Conservation (phyloP, 2,113 vertebrate species). For the Cyprinodon tularosa region DNA sequence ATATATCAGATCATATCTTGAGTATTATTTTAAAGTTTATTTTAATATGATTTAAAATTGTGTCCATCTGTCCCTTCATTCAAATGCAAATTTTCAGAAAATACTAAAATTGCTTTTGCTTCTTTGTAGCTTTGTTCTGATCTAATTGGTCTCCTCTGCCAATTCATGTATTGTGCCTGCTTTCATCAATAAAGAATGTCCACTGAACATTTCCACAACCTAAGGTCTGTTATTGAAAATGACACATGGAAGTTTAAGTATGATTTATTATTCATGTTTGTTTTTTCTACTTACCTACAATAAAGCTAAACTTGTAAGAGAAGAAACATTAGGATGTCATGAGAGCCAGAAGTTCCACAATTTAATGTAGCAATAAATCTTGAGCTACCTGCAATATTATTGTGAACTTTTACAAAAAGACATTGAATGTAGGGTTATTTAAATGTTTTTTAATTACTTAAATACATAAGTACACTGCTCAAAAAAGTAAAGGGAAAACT, state of each 20-base stretch:
- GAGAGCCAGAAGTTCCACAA: background rate
- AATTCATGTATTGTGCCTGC: background rate
- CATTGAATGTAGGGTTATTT: too few species aligned
- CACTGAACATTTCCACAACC: background rate
- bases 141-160: background rate
- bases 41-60: background rate
- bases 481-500: too few species aligned
- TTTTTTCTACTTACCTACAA: background rate
- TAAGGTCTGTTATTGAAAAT: background rate
- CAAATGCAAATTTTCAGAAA: slow-evolving; percentile 6
- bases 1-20: background rate
- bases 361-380: background rate
- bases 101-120: slow-evolving; percentile 8
- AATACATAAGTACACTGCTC: too few species aligned
- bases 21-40: too few species aligned
- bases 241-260: background rate
- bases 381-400: background rate
- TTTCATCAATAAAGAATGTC: background rate
- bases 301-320: background rate
- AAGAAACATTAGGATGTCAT: too few species aligned
- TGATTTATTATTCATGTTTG: background rate
- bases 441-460: too few species aligned
- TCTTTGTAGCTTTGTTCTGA: background rate
- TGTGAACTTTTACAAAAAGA: background rate
- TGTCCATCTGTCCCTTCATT: slow-evolving; percentile 17